Evolutionary conservation across 2,888 invertebrate species (phyloP), one percentile per base, ranked within the genome.

Genomic region (Augiades crinisus): DNA sequence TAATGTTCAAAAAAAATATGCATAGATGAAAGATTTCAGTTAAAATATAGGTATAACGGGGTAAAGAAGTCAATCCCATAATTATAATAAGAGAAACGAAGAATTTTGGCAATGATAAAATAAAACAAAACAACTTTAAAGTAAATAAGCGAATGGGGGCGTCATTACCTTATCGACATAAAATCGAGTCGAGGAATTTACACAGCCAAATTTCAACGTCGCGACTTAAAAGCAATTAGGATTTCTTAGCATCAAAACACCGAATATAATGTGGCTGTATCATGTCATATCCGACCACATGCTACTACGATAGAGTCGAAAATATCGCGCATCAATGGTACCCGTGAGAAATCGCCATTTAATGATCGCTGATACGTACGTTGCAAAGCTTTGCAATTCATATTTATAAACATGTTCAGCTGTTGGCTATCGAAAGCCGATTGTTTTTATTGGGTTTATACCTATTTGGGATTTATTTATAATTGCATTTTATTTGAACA

Each of bases 351-450:
- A 45, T 45, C 45, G 45, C 34, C 45, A 45, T 45, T 45, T 17
- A 22, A 33, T 22, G 31, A 12, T 14, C 14, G 17, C 24, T n/a
- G n/a, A n/a, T n/a, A n/a, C n/a, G n/a, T n/a, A n/a, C n/a, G n/a
- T 27, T 22, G 22, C 40, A 22, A n/a, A n/a, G 40, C 24, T 49
- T 41, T 34, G 17, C 41, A 34, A 49, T 49, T 49, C 49, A 49
- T 41, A 41, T 49, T 49, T 27, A 49, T 41, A 49, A 49, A 49
- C 49, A 43, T 34, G 41, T 43, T 41, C 31, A 8, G 43, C 34
- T 24, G 30, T 24, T 34, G 40, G 19, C 24, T 34, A 41, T 43
- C n/a, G 7, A 44, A 6, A 16, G 16, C 6, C 45, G 45, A 22
- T 49, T 41, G 38, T 38, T 47, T 49, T 40, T 40, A 49, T 38